phyloP scores from a whole-genome alignment of 2,113 vertebrate genomes.

The Aythya baeri region DNA sequence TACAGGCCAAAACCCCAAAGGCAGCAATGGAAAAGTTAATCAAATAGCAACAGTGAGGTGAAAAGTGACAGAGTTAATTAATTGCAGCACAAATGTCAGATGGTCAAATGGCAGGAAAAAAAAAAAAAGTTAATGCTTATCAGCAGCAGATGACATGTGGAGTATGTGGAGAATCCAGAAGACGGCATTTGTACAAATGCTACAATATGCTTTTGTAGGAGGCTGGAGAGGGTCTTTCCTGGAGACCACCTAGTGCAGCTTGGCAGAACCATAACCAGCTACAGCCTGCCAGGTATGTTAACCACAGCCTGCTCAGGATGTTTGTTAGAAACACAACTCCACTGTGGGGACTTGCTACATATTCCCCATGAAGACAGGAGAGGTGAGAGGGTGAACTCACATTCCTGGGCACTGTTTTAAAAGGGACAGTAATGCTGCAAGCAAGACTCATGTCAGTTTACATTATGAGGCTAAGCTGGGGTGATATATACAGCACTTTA shows the following conservation, averaged over 20 bases:
- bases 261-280: not conserved
- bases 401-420: not conserved
- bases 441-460: not conserved
- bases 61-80: conserved; percentile 52
- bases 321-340: accelerated
- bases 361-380: not conserved
- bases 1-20: conserved; percentile 28
- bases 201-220: not conserved
- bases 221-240: not conserved
- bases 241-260: not conserved
- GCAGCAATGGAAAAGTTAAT: conserved; percentile 25
- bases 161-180: not conserved
- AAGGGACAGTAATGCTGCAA: not conserved
- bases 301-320: not conserved
- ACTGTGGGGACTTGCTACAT: not conserved
- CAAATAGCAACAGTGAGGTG: conserved; percentile 39
- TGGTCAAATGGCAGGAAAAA: conserved; percentile 12
- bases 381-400: accelerated
- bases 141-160: not conserved
- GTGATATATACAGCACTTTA: not conserved
- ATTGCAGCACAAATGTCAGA: conserved; percentile 1
- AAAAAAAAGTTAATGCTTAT: conserved; percentile 33
- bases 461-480: not conserved
- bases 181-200: not conserved
- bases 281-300: accelerated